Evolutionary conservation across 2,888 invertebrate genomes (phyloP).

Genomic region (Bembecia ichneumoniformis): DNA sequence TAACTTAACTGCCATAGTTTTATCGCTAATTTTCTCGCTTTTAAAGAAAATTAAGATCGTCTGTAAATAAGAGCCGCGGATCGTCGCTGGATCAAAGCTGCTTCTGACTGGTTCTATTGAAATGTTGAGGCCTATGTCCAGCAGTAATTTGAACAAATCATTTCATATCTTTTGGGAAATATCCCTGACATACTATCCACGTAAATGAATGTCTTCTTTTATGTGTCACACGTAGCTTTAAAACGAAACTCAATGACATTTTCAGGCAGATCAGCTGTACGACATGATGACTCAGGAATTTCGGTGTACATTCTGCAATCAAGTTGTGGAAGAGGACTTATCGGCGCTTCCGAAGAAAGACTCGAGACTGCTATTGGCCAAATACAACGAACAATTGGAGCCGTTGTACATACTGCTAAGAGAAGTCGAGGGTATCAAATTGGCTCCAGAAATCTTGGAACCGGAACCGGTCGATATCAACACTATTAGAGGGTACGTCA

Average conservation of each 20-base stretch:
- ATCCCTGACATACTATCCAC: too few species aligned
- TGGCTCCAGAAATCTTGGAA: slow-evolving; percentile 93
- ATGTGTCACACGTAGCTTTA: background rate
- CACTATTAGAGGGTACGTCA: slow-evolving; percentile 79
- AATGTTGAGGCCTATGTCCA: too few species aligned
- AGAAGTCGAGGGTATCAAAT: slow-evolving; percentile 93
- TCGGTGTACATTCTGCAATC: slow-evolving; percentile 90
- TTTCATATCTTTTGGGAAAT: too few species aligned
- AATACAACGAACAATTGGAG: slow-evolving; percentile 95
- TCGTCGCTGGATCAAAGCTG: too few species aligned
- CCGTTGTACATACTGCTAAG: slow-evolving; percentile 90
- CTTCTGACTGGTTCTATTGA: too few species aligned
- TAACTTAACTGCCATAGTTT: too few species aligned
- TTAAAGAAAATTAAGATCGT: too few species aligned
- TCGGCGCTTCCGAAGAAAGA: slow-evolving; percentile 95
- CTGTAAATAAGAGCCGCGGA: too few species aligned
- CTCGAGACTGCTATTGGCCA: slow-evolving; percentile 89
- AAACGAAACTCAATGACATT: slow-evolving; percentile 3
- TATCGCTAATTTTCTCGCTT: too few species aligned
- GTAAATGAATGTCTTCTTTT: too few species aligned
- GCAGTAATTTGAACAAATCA: too few species aligned
- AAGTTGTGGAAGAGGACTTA: slow-evolving; percentile 94
- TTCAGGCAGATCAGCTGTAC: slow-evolving; percentile 87
- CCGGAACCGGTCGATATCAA: slow-evolving; percentile 94
- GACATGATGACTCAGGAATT: slow-evolving; percentile 89